Conservation (phyloP, 2,888 invertebrate genomes). For the Athetis lepigone region DNA sequence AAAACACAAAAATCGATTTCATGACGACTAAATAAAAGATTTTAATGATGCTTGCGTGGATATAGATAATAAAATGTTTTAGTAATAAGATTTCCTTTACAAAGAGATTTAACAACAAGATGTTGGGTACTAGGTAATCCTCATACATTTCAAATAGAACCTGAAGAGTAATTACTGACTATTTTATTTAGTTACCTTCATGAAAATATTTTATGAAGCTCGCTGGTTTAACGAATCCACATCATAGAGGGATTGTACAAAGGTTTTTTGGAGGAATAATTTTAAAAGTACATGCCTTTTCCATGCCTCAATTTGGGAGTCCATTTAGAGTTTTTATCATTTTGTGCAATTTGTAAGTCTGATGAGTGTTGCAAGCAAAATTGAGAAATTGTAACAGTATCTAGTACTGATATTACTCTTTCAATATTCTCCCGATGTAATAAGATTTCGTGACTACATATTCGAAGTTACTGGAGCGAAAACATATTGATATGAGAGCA, state of each 20-base stretch:
- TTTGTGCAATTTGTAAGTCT: constrained; percentile 33
- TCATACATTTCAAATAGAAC: constrained; percentile 29
- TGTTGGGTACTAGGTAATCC: constrained; percentile 9
- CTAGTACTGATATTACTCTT: constrained; percentile 7
- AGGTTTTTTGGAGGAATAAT: constrained; percentile 34
- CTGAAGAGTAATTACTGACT: constrained; percentile 30
- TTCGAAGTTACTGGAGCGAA: constrained; percentile 18
- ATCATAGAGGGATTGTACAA: constrained; percentile 25
- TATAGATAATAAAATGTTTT: too few relatives aligned
- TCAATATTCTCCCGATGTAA: constrained; percentile 19
- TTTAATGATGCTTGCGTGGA: too few relatives aligned
- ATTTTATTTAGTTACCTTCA: constrained; percentile 34
- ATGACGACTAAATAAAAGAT: too few relatives aligned
- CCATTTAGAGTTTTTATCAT: constrained; percentile 17
- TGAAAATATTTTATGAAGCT: constrained; percentile 28
- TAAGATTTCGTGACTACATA: constrained; percentile 25
- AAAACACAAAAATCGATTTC: too few relatives aligned
- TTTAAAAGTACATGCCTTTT: constrained; percentile 16
- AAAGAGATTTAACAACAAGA: constrained; percentile 1
- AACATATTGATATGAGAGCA: constrained; percentile 18
- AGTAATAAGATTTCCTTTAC: too few relatives aligned
- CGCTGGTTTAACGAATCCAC: constrained; percentile 17
- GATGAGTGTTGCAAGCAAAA: constrained; percentile 13
- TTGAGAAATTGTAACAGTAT: constrained; percentile 14
- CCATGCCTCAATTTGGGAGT: constrained; percentile 28